A percentile compares a stretch with the other conserved stretches of the same genome.
Evolutionary conservation across 2,113 vertebrate species (phyloP).

Genomic region (Ondatra zibethicus): DNA sequence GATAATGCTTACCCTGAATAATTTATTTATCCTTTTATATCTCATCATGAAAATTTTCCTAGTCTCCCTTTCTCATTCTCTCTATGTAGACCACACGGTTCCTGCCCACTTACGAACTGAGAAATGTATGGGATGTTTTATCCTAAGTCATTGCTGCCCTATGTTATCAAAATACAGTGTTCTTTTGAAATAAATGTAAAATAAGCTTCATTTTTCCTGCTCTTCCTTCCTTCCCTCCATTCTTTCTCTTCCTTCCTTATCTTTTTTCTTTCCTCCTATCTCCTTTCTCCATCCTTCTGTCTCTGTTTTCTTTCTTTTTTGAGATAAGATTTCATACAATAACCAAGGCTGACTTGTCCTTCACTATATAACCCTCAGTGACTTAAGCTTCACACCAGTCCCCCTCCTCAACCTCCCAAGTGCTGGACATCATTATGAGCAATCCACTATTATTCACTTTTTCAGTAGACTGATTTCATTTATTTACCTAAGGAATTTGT

Average conservation of each 20-base stretch:
- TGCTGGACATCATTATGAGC: not conserved
- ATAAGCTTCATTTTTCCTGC: not conserved
- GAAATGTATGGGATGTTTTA: not conserved
- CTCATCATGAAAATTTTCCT: conserved; percentile 26
- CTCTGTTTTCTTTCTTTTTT: not conserved
- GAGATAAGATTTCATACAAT: not conserved
- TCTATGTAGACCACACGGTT: not conserved
- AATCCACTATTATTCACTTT: not conserved
- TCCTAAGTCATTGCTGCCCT: not conserved
- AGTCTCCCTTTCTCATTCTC: not conserved
- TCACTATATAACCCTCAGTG: not conserved
- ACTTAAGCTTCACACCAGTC: not conserved
- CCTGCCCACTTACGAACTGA: not conserved
- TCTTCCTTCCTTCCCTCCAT: not conserved
- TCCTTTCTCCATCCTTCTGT: not conserved
- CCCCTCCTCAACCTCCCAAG: not conserved
- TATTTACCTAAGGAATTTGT: conserved; percentile 18
- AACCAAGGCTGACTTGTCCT: not conserved
- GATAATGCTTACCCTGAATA: not conserved
- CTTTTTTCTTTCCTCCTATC: not conserved
- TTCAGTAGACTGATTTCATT: conserved; percentile 36
- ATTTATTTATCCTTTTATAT: conserved; percentile 50
- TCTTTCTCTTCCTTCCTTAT: too few species aligned
- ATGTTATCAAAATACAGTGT: conserved; percentile 11
- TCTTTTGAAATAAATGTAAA: not conserved